These are phyloP conservation scores for Whitmania pigra DNA, from an alignment of 1,140 invertebrate species.

Conservation along the genomic window DNA sequence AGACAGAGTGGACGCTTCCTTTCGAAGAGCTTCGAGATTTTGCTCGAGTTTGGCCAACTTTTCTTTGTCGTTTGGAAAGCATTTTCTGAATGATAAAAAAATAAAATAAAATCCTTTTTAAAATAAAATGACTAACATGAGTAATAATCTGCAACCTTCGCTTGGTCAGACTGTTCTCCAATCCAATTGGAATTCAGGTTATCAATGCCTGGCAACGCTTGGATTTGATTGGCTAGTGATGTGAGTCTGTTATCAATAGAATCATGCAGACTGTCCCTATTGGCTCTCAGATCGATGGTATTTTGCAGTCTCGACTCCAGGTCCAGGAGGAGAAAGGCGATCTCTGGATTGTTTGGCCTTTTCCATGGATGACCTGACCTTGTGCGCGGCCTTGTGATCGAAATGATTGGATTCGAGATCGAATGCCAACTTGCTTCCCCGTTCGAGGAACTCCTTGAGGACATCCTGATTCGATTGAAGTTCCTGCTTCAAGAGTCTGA, in stretches of 20 bases:
- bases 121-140: too few relatives aligned
- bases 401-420: not conserved
- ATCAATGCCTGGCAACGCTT: not conserved
- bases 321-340: not conserved
- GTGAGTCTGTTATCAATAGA: not conserved
- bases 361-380: not conserved
- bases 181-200: constrained; percentile 2
- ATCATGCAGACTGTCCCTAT: not conserved
- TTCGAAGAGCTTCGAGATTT: not conserved
- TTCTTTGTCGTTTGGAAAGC: not conserved
- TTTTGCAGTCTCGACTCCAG: not conserved
- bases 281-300: not conserved
- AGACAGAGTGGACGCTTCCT: not conserved
- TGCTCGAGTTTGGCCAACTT: not conserved
- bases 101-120: too few relatives aligned
- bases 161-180: not conserved
- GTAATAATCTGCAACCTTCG: too few relatives aligned
- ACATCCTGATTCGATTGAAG: not conserved
- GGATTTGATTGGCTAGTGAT: not conserved
- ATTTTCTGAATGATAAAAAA: not conserved
- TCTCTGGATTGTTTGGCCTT: not conserved
- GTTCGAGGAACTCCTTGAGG: not conserved
- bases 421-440: not conserved
- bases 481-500: constrained; percentile 43
- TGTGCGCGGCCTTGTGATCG: not conserved